phyloP scores from a whole-genome alignment of 2,797 vertebrate genomes.

The Myotis planiceps region DNA sequence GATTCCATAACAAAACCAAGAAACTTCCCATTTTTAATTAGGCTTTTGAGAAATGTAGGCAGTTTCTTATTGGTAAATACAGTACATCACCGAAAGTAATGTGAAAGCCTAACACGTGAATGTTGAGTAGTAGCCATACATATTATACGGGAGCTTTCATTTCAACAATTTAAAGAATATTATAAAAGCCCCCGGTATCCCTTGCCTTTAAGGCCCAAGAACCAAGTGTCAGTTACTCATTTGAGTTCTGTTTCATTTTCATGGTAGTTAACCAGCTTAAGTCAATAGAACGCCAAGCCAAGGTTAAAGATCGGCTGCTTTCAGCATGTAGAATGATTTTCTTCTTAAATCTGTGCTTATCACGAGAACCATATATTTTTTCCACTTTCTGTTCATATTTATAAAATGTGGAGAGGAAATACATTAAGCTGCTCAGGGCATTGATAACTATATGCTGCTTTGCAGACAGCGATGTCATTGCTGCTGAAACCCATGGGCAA shows the following conservation, averaged over 20 bases:
- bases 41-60: constrained; percentile 1
- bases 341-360: neutral
- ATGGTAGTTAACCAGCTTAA: neutral
- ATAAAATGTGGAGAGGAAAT: neutral
- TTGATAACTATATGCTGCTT: neutral
- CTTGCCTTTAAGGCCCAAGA: neutral
- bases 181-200: neutral
- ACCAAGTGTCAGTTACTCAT: neutral
- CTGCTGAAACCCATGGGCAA: neutral
- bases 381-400: neutral
- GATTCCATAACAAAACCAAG: constrained; percentile 12
- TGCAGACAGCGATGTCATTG: neutral
- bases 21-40: neutral
- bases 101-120: neutral
- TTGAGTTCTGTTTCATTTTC: neutral
- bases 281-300: neutral
- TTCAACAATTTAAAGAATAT: neutral
- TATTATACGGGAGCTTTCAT: neutral
- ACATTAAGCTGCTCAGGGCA: neutral
- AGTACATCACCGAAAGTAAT: neutral
- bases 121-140: neutral
- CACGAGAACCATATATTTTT: neutral
- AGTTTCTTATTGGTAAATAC: neutral
- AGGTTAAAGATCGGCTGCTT: neutral
- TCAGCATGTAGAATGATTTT: neutral